Base-by-base conservation (phyloP, 2,888 invertebrate genomes). In the Dinocampus coccinellae region DNA sequence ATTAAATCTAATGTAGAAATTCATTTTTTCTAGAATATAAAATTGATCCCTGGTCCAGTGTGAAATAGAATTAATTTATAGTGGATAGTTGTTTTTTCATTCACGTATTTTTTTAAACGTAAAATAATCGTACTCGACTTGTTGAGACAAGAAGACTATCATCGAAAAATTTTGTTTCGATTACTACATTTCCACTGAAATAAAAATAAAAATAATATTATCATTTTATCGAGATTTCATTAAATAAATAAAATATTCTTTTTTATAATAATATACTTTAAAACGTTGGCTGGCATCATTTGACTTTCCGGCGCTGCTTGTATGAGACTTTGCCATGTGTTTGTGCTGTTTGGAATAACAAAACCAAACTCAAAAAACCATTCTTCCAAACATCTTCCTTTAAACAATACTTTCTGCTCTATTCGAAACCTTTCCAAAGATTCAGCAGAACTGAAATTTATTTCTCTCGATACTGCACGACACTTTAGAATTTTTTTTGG, bases 331-430 rank as follows among this genome's bases (percentile, higher is more conserved):
- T 99, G 99, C 99, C 99, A 99, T 11, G 99, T 99, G 88, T 99
- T 99, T 55, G 98, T 99, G 9, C 99, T 99, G 82, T 97, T 97
- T 0, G 98, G 96, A 83, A 99, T 98, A 16, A 99, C 99, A 89
- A 96, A 98, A 53, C 99, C 99, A 91, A 99, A 99, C 87, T 99
- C 98, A 88, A 99, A 99, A 89, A 95, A 96, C 99, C 99, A 99
- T 88, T 99, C 98, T 88, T 99, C 98, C 81, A 98, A 90, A 83
- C 96, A 96, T 75, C 96, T 92, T 1, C 97, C 97, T 85, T 95
- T 95, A 87, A 94, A 95, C 10, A 94, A 89, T 2, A 93, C 91
- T 89, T 92, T 92, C 91, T 96, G 90, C 88, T 99, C 99, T 76
- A 99, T 89, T 75, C 99, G 91, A 87, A 99, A 99, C 87, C 96